phyloP scores from a whole-genome alignment of 1,140 invertebrate species.

The Habropoda laboriosa region DNA sequence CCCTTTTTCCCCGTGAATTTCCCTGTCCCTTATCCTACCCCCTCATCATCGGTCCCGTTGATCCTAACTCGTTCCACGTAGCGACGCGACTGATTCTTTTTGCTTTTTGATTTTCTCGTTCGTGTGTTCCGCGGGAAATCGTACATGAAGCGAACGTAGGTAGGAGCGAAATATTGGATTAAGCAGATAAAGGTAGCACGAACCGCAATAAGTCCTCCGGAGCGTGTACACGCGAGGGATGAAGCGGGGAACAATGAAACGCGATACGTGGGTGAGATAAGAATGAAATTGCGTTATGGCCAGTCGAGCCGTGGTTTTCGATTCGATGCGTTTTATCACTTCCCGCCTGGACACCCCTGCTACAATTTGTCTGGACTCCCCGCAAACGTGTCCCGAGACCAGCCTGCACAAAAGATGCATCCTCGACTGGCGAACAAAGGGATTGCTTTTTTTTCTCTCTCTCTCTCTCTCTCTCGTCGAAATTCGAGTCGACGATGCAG shows the following conservation, averaged over 20 bases:
- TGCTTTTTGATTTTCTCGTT: no score
- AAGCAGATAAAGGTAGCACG: constrained; percentile 49
- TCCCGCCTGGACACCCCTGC: no score
- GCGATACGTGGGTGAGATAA: constrained; percentile 48
- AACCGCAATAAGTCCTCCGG: constrained; percentile 43
- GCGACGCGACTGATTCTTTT: constrained; percentile 7
- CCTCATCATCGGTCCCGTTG: background rate
- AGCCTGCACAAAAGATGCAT: no score
- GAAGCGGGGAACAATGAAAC: constrained; percentile 38
- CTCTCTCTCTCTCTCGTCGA: background rate
- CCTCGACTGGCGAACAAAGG: background rate
- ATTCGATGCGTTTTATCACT: constrained; percentile 54
- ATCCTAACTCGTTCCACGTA: background rate
- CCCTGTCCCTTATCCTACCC: background rate
- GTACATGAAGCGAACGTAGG: constrained; percentile 7
- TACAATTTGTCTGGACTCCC: no score
- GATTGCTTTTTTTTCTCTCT: background rate
- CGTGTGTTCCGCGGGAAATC: constrained; percentile 23
- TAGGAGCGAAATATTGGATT: constrained; percentile 49
- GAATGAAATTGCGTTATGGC: constrained; percentile 54
- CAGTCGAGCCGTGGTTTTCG: constrained; percentile 45
- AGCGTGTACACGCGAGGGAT: constrained; percentile 31
- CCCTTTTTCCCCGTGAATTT: background rate
- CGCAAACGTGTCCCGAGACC: background rate
- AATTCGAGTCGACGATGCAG: background rate